Conservation (phyloP, 2,888 invertebrate species). For the Bruchidius siliquastri region DNA sequence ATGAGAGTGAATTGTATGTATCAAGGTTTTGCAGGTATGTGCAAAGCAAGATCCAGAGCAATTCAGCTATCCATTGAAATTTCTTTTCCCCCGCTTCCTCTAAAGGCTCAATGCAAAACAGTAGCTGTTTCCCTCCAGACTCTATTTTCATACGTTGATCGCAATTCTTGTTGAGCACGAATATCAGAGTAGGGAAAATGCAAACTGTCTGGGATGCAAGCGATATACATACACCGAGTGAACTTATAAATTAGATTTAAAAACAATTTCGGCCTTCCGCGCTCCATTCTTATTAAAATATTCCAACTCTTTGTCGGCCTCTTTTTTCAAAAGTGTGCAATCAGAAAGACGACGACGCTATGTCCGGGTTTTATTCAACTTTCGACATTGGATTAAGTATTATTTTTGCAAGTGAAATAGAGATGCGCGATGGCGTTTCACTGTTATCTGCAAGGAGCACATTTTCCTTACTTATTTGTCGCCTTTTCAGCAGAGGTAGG, state of each 20-base stretch:
- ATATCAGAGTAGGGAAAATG: slow-evolving; percentile 11
- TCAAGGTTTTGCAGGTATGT: not conserved
- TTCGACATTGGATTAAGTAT: slow-evolving; percentile 31
- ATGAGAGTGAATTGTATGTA: not conserved
- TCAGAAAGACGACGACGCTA: not conserved
- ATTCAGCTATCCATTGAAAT: not conserved
- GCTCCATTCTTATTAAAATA: slow-evolving; percentile 28
- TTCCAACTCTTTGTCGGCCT: slow-evolving; percentile 25
- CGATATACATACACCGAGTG: slow-evolving; percentile 12
- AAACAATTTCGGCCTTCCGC: slow-evolving; percentile 26
- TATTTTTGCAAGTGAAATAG: slow-evolving; percentile 42
- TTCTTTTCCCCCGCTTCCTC: not conserved
- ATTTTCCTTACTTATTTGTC: slow-evolving; percentile 37
- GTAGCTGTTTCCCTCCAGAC: slow-evolving; percentile 21
- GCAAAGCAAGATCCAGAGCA: not conserved
- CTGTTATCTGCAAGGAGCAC: slow-evolving; percentile 38
- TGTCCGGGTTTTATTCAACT: slow-evolving; percentile 27
- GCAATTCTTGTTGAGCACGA: slow-evolving; percentile 13
- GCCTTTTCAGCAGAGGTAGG: slow-evolving; percentile 25
- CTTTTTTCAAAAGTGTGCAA: slow-evolving; percentile 2
- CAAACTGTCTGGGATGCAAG: slow-evolving; percentile 11
- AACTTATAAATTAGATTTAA: slow-evolving; percentile 27
- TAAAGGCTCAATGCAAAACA: slow-evolving; percentile 1
- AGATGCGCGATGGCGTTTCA: slow-evolving; percentile 36
- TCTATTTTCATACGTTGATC: slow-evolving; percentile 17